Conservation (phyloP, 2,797 vertebrate genomes). For the Carcharodon carcharias region DNA sequence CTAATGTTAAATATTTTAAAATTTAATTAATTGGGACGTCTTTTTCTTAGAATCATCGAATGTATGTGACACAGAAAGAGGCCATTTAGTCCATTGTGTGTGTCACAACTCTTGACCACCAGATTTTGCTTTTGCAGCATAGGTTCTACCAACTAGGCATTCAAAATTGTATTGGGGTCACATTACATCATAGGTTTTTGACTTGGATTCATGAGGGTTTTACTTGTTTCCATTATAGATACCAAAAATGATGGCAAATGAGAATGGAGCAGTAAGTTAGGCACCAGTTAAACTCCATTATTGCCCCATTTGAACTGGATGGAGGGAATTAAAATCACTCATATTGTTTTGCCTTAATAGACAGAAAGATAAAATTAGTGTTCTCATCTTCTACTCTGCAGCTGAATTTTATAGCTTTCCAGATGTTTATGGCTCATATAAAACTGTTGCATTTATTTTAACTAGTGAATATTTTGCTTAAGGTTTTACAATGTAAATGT, state of each 20-base stretch:
- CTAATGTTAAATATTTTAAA: no score
- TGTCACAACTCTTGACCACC: neutral
- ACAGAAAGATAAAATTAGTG: neutral
- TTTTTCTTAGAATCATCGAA: no score
- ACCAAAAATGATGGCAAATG: neutral
- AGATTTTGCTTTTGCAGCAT: neutral
- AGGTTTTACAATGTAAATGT: neutral
- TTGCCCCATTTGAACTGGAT: neutral
- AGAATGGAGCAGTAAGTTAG: neutral
- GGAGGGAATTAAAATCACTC: neutral
- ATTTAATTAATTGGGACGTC: neutral
- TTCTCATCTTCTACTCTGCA: no score
- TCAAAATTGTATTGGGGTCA: neutral
- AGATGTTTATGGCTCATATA: neutral
- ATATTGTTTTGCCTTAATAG: neutral
- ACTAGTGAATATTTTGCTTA: neutral
- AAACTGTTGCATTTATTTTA: neutral
- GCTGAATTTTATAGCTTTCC: neutral
- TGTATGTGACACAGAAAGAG: no score
- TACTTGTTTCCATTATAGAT: no score
- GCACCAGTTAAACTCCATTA: neutral
- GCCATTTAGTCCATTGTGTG: no score
- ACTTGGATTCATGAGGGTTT: neutral
- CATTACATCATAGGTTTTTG: neutral
- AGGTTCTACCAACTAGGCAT: neutral